Conservation (phyloP, 2,113 vertebrate genomes). For the Lophura nycthemera region DNA sequence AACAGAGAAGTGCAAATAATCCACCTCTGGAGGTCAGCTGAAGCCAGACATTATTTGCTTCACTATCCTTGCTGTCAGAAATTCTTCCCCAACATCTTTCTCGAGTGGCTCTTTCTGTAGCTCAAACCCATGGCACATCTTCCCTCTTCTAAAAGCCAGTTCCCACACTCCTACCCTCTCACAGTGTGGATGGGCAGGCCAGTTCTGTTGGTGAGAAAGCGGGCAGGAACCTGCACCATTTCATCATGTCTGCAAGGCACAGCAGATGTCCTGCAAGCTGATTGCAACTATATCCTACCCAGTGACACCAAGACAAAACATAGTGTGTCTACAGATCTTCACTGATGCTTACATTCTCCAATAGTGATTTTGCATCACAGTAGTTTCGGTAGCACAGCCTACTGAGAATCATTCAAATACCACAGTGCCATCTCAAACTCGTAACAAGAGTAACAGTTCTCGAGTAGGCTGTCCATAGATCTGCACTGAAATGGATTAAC, state of each 20-base stretch:
- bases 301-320: neutral
- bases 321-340: neutral
- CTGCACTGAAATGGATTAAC: constrained; percentile 19
- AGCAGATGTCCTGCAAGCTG: neutral
- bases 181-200: neutral
- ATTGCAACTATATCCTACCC: neutral
- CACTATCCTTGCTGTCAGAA: neutral
- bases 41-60: neutral
- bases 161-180: neutral
- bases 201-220: neutral
- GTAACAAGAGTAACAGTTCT: neutral
- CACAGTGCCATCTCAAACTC: neutral
- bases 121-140: neutral
- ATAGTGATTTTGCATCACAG: constrained; percentile 32
- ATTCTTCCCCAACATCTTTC: neutral
- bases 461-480: constrained; percentile 15
- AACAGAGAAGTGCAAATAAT: neutral
- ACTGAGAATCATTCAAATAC: neutral
- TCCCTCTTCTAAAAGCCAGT: neutral
- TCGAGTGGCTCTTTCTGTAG: neutral
- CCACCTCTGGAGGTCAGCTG: neutral
- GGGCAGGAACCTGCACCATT: neutral
- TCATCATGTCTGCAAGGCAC: rapidly evolving
- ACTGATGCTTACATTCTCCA: constrained; percentile 6
- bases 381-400: constrained; percentile 29